Percentiles rank a stretch among this genome's conserved stretches.
These are phyloP conservation scores for Acrobasis repandana DNA, from an alignment of 2,888 invertebrate genomes.

Conservation along the genomic window DNA sequence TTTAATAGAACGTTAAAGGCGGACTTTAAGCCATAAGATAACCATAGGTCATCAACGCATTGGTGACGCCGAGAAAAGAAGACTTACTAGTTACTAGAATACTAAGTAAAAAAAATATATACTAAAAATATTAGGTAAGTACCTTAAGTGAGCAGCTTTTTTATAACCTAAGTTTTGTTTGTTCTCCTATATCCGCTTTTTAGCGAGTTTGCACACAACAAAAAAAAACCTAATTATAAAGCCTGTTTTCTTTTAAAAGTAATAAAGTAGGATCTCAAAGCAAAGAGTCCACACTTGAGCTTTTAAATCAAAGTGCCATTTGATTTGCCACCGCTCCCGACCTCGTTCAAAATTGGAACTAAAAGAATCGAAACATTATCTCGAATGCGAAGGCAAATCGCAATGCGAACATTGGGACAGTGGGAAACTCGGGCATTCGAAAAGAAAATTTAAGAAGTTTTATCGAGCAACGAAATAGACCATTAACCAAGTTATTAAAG, in stretches of 20 bases:
- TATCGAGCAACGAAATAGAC: slow-evolving; percentile 68
- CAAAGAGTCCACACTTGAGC: slow-evolving; percentile 2
- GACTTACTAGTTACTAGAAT: too few species aligned
- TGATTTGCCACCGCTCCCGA: slow-evolving; percentile 2
- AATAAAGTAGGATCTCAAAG: not conserved
- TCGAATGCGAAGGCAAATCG: slow-evolving; percentile 28
- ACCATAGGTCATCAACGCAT: too few species aligned
- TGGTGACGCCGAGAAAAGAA: too few species aligned
- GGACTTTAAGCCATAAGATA: too few species aligned
- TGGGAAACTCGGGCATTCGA: slow-evolving; percentile 48
- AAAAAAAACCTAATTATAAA: too few species aligned
- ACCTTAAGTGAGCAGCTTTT: too few species aligned
- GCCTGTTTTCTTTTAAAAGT: not conserved
- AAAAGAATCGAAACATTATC: slow-evolving; percentile 20
- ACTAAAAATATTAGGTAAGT: too few species aligned
- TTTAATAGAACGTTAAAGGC: too few species aligned
- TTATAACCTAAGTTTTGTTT: too few species aligned
- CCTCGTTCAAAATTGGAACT: slow-evolving; percentile 7
- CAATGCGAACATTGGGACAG: slow-evolving; percentile 36
- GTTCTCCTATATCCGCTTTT: too few species aligned
- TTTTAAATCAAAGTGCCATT: not conserved
- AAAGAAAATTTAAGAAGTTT: slow-evolving; percentile 65
- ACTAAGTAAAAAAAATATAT: too few species aligned
- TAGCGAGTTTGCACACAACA: too few species aligned
- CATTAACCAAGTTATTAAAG: slow-evolving; percentile 76